Percentiles rank a stretch among this genome's conserved stretches.
phyloP scores from a whole-genome alignment of 2,888 invertebrate species.

The Acrobasis suavella region DNA sequence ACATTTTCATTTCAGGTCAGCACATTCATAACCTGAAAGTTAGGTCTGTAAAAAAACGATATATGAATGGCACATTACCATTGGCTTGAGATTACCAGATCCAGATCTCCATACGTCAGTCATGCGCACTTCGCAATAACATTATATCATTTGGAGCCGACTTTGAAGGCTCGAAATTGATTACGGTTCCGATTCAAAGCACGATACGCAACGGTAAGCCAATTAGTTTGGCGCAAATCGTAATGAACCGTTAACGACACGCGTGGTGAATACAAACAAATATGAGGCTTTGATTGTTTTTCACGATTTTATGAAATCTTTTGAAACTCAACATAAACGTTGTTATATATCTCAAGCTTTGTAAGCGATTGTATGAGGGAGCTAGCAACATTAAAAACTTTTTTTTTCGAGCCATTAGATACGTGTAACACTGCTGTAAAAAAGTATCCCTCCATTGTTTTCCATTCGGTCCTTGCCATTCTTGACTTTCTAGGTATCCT shows the following conservation, averaged over 20 bases:
- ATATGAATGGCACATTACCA: conserved; percentile 2
- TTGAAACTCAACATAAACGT: too few relatives aligned
- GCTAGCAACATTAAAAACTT: too few relatives aligned
- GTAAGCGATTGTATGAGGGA: too few relatives aligned
- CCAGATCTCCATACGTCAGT: conserved; percentile 12
- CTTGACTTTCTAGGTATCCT: too few relatives aligned
- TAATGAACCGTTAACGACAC: conserved; percentile 76
- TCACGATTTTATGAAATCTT: conserved; percentile 8
- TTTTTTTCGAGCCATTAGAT: too few relatives aligned
- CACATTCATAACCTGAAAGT: too few relatives aligned
- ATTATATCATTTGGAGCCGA: conserved; percentile 36
- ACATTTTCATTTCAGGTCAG: too few relatives aligned
- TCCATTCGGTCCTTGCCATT: too few relatives aligned
- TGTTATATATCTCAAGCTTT: too few relatives aligned
- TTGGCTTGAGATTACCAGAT: too few relatives aligned
- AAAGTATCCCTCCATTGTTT: too few relatives aligned
- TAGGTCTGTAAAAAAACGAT: neutral
- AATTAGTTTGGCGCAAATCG: conserved; percentile 68
- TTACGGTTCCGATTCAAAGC: conserved; percentile 63
- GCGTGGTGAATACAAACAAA: conserved; percentile 63
- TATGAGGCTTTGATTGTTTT: conserved; percentile 38
- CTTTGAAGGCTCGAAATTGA: conserved; percentile 51
- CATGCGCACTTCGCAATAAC: conserved; percentile 13
- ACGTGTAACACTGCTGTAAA: too few relatives aligned
- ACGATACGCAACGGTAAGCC: conserved; percentile 68